Evolutionary conservation across 2,888 invertebrate species (phyloP), one percentile per base, ranked within the genome.

Genomic region (Hydroisotoma schaefferi): DNA sequence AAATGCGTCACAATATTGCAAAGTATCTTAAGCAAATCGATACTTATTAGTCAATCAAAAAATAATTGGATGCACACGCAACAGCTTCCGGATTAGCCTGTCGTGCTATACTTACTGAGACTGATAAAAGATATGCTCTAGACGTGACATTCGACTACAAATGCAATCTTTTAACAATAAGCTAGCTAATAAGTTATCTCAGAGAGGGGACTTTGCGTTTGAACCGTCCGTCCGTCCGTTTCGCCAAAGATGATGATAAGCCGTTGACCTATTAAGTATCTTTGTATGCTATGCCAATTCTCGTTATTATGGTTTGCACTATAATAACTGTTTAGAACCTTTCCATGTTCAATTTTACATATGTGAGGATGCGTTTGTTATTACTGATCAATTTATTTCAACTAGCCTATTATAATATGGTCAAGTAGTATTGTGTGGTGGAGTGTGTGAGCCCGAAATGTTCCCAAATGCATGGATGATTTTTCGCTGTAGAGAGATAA

Each of bases 231-330:
- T 8, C 33, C 15, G 8, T 33, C 8, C 33, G n/a, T n/a, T n/a
- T n/a, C n/a, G n/a, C n/a, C n/a, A n/a, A n/a, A 40, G 46, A 46
- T 46, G 23, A 46, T 20, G 46, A 46, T 46, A 26, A 46, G 46
- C n/a, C 46, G 22, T 20, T 46, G 46, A 46, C 46, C 46, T 25
- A 46, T 25, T 22, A 46, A 46, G 15, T 26, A 25, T 22, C 23
- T 8, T 8, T 12, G 12, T 12, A 33, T 33, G 33, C 15, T 12
- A 33, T 33, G 33, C 15, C n/a, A n/a, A n/a, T n/a, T n/a, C 15
- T 40, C 20, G 40, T 5, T 15, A 40, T 18, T 15, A 33, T 33
- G 15, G 6, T 33, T 15, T 33, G 15, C 6, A 15, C 15, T 5
- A 40, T 18, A 40, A 15, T 18, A 33, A 33, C 33, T 6, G 33